Base-by-base conservation (phyloP, 2,888 invertebrate species). In the Apamea sordens region DNA sequence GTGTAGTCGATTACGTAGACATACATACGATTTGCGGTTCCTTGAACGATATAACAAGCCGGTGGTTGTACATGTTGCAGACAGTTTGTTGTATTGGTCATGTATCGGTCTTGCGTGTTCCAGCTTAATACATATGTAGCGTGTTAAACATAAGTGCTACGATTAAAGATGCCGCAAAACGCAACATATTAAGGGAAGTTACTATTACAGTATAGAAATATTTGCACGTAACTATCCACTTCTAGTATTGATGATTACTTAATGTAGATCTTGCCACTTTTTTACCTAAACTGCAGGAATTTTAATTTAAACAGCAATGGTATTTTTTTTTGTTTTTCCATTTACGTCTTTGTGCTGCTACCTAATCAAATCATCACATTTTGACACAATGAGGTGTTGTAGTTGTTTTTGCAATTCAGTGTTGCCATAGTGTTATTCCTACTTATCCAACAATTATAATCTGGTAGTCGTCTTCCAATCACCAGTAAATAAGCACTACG, bases 21-120 rank as follows among this genome's bases (percentile, higher is more conserved):
- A 73, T 76, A 69, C 74, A 78, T 75, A 85, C 81, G 71, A 80
- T 77, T 76, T 84, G 87, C 78, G 80, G 86, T 84, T 82, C 80
- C 80, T 77, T 78, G 77, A 61, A 59, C 73, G 82, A 76, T 80
- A 80, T 73, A 76, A 79, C 76, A 77, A 76, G 86, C 83, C 65
- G n/a, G 71, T 65, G 83, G 78, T 84, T 64, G 88, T 80, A 67
- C 84, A 76, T 53, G 80, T 61, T 76, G 83, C 78, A 77, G 82
- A 80, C 78, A 88, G 86, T 86, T 88, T 84, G 89, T 84, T 86
- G 86, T 83, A 86, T 85, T 86, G 88, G 88, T 86, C 88, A 76
- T 88, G 88, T 89, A 80, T 82, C 76, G 88, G 86, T 77, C 84
- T 83, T 83, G 82, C 81, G 63, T 86, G 80, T 84, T 73, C 83